Base-by-base conservation (phyloP, 2,888 invertebrate genomes). In the Limnephilus auricula region DNA sequence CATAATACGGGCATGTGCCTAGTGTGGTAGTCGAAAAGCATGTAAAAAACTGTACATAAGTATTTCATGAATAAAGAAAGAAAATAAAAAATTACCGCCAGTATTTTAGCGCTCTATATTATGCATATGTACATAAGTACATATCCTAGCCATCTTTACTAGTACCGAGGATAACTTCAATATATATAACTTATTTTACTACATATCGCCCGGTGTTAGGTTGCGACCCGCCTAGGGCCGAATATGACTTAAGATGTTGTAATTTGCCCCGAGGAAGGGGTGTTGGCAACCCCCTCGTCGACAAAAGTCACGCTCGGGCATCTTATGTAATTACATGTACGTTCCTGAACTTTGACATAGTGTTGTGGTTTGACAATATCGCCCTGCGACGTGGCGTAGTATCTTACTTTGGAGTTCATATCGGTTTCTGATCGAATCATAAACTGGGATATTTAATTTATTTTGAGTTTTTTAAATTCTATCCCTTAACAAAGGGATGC, bases 251-350 rank as follows among this genome's bases (percentile, higher is more conserved):
- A 50, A 30, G 32, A 78, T 78, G 25, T 78, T 31, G 78, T 87
- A 88, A 88, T 34, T 34, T 79, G 34, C 34, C 65, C 85, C 13
- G 37, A 25, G 45, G 40, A 12, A n/a, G 25, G 4, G 25, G 1
- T 15, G n/a, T 34, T 32, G 37, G 32, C n/a, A 25, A 40, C 34
- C 37, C n/a, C 85, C 45, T 85, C 31, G 40, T 40, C 31, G 87
- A 87, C 50, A 87, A 87, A 65, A 65, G 87, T 65, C 65, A 87
- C 87, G 87, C 87, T 34, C 87, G 87, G 65, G 18, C 87, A 50
- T 87, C 87, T 87, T 87, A 87, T 85, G 85, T 85, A 85, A 85
- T 85, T 85, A 85, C 85, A 65, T n/a, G 65, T 65, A 37, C 84
- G 87, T 65, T 87, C n/a, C 32, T 32, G 65, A 87, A 50, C 32